Conservation (phyloP, 92 coral and sea anemone species). For the Porites divaricata region DNA sequence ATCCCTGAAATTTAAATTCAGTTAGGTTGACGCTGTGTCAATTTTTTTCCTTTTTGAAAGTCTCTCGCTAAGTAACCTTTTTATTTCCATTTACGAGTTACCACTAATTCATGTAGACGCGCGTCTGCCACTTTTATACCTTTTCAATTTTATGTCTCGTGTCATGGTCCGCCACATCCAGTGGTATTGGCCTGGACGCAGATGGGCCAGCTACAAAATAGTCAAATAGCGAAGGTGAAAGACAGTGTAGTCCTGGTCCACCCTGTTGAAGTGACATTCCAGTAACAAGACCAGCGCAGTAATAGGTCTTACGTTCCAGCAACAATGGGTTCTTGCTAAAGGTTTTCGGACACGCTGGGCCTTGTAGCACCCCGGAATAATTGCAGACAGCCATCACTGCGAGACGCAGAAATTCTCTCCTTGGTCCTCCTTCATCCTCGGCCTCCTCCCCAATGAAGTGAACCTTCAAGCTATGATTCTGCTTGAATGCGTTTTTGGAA, state of each 20-base stretch:
- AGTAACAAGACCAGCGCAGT: conserved; percentile 34
- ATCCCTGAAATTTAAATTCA: too few relatives aligned
- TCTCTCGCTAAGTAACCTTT: too few relatives aligned
- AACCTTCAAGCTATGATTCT: background rate
- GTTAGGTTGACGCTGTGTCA: too few relatives aligned
- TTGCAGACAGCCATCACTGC: conserved; percentile 4
- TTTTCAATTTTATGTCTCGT: conserved; percentile 10
- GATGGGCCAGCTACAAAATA: conserved; percentile 13
- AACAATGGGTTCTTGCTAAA: too few relatives aligned
- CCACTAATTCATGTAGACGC: background rate
- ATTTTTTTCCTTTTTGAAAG: too few relatives aligned
- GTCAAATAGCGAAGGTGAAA: conserved; percentile 2
- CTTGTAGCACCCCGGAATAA: conserved; percentile 33
- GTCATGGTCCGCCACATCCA: conserved; percentile 31
- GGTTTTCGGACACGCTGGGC: background rate
- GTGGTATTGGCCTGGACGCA: conserved; percentile 6
- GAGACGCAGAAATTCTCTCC: conserved; percentile 50
- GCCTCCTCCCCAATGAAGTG: conserved; percentile 65
- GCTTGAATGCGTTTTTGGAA: conserved; percentile 9
- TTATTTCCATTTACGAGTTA: background rate
- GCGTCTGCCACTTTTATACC: background rate
- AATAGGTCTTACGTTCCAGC: conserved; percentile 26
- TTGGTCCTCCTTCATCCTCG: conserved; percentile 55
- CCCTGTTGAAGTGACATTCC: conserved; percentile 49
- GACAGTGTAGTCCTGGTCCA: conserved; percentile 31